Evolutionary conservation across 2,888 invertebrate species (phyloP), one percentile per base, ranked within the genome.

Genomic region (Tipula helvola): DNA sequence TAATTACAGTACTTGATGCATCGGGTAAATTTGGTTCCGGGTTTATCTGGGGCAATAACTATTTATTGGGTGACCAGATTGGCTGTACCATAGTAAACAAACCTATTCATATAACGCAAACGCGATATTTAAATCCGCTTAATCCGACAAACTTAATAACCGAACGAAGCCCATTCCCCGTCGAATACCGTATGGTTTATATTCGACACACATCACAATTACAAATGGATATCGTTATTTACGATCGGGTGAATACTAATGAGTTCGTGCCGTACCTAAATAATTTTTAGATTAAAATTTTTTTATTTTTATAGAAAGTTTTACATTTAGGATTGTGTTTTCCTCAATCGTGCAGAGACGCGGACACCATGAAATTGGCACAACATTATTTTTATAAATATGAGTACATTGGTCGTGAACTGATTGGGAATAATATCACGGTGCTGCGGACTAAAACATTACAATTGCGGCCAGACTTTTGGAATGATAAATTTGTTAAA

Each of bases 31-130:
- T 92, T 0, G 89, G 89, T 13, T 87, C 91, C 0, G 92, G 92
- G 12, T 93, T 92, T 88, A 87, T 92, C 3, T 91, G 91, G 87
- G 92, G 93, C 1, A 92, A 92, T 88, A 93, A 92, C 89, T 90
- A 91, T 41, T 93, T 92, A 92, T 84, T 92, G 13, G 93, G 93
- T 1, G 90, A 90, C 7, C 89, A 89, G 47, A 88, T 88, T 3
- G 91, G 91, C 85, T 93, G 93, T 87, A n/a, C 88, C 3, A 91
- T 39, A 5, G 8, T 87, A 52, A 52, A 87, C 18, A 5, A 10
- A 0, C 87, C 87, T 4, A 83, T 84, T 1, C 16, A 42, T 7
- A 42, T 87, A 16, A 12, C 52, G 1, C 85, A 86, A n/a, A 87
- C 87, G 18, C 42, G 57, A 10, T 10, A 36, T 13, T 41, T 71